These are phyloP conservation scores for Trichopria drosophilae DNA, from an alignment of 2,888 invertebrate genomes.

Conservation along the genomic window DNA sequence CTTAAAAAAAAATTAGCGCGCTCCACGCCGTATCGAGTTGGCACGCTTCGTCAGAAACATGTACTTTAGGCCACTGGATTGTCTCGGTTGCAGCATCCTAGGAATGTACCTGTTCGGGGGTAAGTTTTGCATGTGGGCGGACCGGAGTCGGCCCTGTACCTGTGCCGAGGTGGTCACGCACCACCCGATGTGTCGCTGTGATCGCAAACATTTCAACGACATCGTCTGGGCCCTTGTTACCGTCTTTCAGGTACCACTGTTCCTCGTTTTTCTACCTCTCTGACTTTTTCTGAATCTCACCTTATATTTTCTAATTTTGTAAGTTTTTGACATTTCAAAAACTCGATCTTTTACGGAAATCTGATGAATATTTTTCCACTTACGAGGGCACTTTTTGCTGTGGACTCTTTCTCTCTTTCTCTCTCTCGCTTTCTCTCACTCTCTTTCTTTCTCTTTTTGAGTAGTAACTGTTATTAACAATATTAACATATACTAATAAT, in stretches of 20 bases:
- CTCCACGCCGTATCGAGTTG: slow-evolving; percentile 31
- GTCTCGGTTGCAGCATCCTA: slow-evolving; percentile 83
- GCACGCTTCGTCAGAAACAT: slow-evolving; percentile 34
- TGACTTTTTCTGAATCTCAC: slow-evolving; percentile 5
- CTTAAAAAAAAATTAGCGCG: too few relatives aligned
- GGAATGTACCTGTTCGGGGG: slow-evolving; percentile 99
- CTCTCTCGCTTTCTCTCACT: slow-evolving; percentile 7
- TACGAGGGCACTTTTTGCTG: too few relatives aligned
- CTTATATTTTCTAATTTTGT: too few relatives aligned
- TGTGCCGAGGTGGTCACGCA: slow-evolving; percentile 89
- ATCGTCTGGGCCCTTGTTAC: slow-evolving; percentile 97
- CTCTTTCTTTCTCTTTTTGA: neutral
- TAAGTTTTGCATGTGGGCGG: slow-evolving; percentile 98
- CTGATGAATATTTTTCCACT: too few relatives aligned
- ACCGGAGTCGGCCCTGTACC: slow-evolving; percentile 85
- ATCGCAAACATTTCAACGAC: slow-evolving; percentile 98
- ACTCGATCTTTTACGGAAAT: too few relatives aligned
- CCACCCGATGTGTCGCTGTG: slow-evolving; percentile 90
- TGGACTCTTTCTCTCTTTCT: too few relatives aligned
- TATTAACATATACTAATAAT: neutral
- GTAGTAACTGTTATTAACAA: neutral
- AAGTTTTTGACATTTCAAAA: too few relatives aligned
- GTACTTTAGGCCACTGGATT: slow-evolving; percentile 56
- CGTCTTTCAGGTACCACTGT: slow-evolving; percentile 83
- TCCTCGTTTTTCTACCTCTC: slow-evolving; percentile 34